Evolutionary conservation across 2,888 invertebrate genomes (phyloP), one percentile per base, ranked within the genome.

Genomic region (Diogma glabrata): DNA sequence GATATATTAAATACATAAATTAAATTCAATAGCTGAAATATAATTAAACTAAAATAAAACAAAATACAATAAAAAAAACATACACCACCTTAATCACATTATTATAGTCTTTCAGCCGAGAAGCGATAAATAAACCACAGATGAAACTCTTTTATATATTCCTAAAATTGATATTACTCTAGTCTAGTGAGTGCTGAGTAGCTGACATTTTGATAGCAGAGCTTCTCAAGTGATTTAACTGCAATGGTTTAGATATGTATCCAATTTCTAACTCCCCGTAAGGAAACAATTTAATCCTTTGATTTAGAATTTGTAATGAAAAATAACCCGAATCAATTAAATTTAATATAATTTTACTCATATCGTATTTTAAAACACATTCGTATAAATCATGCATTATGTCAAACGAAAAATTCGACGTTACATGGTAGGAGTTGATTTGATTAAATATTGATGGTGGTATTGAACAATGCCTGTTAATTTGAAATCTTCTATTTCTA

Each of bases 201-300:
- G 38, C 38, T 16, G 38, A 38, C 38, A 38, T 38, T 38, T 38
- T 19, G 7, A 38, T 38, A 17, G 38, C 19, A 38, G 38, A 38
- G 19, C 19, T 38, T 19, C n/a, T n/a, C n/a, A n/a, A n/a, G n/a
- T n/a, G n/a, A n/a, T n/a, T 38, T 12, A 38, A 12, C 12, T 38
- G 9, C 7, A 38, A 10, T 12, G 17, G 38, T 3, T 16, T 38
- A 38, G 38, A 38, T 10, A 38, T 10, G 12, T 38, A 19, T 2
- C 38, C 38, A 4, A 38, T 38, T 12, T 38, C 38, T 38, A 38
- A 17, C 12, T 17, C 16, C 7, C 38, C 38, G 16, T 38, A 38
- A 38, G 38, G 2, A 38, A 38, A 38, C 16, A 38, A 4, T 38
- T 16, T 16, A 8, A 38, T 16, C 38, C 38, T 38, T 10, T 38